Conservation (phyloP, 2,797 vertebrate genomes). For the Sphenopsis melanotis region DNA sequence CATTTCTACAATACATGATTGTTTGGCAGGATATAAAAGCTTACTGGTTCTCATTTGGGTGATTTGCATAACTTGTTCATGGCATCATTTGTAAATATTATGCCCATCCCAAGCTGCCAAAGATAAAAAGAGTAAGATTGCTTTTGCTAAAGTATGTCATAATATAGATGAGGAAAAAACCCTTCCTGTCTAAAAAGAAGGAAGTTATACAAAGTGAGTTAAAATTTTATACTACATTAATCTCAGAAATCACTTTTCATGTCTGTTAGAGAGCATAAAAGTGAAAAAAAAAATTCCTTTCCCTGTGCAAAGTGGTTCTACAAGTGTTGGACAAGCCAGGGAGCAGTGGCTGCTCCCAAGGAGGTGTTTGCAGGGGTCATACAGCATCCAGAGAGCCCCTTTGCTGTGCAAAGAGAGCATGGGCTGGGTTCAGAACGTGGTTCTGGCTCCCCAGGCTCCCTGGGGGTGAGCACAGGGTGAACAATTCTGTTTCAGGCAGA, state of each 20-base stretch:
- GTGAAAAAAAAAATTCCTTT: background rate
- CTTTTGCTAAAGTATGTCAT: constrained; percentile 21
- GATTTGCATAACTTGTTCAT: constrained; percentile 60
- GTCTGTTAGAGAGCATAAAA: background rate
- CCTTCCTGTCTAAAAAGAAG: background rate
- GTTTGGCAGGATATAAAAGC: constrained; percentile 58
- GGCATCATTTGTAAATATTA: constrained; percentile 62
- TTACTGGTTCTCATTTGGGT: constrained; percentile 55
- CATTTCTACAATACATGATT: constrained; percentile 1
- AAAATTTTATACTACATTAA: constrained; percentile 32
- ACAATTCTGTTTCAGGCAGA: background rate
- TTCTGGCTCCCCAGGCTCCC: background rate
- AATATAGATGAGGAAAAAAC: background rate
- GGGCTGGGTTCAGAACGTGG: background rate
- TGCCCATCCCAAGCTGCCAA: constrained; percentile 34
- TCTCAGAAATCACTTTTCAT: constrained; percentile 17
- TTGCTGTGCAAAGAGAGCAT: background rate
- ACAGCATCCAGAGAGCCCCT: background rate
- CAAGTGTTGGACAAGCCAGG: background rate
- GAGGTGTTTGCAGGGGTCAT: rapidly evolving
- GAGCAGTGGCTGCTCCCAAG: background rate
- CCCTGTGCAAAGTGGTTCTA: background rate
- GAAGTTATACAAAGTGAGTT: background rate
- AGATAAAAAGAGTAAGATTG: constrained; percentile 35
- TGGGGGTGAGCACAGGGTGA: background rate